Evolutionary conservation across 2,888 invertebrate genomes (phyloP).

Genomic region (Plebejus anna): DNA sequence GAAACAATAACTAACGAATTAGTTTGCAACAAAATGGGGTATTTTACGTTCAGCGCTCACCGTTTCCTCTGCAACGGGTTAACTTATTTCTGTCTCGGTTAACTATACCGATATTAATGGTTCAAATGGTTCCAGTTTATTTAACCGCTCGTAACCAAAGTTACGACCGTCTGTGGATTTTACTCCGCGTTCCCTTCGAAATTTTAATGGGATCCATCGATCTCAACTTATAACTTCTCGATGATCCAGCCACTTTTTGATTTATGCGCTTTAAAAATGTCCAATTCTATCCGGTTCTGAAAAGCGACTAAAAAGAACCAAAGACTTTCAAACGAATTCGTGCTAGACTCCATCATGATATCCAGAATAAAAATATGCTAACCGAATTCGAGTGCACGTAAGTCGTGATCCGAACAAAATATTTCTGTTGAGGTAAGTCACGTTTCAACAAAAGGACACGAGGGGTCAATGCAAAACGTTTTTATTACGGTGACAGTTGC

Average conservation of each 20-base stretch:
- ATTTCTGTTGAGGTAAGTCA: slow-evolving; percentile 57
- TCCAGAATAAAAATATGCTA: slow-evolving; percentile 17
- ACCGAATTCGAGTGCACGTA: slow-evolving; percentile 32
- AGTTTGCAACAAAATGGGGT: slow-evolving; percentile 13
- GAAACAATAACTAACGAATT: slow-evolving; percentile 22
- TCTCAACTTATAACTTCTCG: background rate
- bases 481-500: slow-evolving; percentile 45
- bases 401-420: slow-evolving; percentile 65
- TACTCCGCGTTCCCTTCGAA: slow-evolving; percentile 45
- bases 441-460: slow-evolving; percentile 58
- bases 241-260: background rate
- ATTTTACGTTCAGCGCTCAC: slow-evolving; percentile 17
- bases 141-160: slow-evolving; percentile 73
- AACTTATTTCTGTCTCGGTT: slow-evolving; percentile 69
- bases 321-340: background rate
- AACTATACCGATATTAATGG: slow-evolving; percentile 56
- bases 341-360: slow-evolving; percentile 3
- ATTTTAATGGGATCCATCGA: slow-evolving; percentile 17
- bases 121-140: slow-evolving; percentile 72
- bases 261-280: background rate
- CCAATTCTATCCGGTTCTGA: background rate
- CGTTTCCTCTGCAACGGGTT: slow-evolving; percentile 51
- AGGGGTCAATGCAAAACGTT: slow-evolving; percentile 60
- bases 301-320: background rate
- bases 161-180: slow-evolving; percentile 68